phyloP scores from a whole-genome alignment of 2,797 vertebrate genomes.

The Myotis planiceps region DNA sequence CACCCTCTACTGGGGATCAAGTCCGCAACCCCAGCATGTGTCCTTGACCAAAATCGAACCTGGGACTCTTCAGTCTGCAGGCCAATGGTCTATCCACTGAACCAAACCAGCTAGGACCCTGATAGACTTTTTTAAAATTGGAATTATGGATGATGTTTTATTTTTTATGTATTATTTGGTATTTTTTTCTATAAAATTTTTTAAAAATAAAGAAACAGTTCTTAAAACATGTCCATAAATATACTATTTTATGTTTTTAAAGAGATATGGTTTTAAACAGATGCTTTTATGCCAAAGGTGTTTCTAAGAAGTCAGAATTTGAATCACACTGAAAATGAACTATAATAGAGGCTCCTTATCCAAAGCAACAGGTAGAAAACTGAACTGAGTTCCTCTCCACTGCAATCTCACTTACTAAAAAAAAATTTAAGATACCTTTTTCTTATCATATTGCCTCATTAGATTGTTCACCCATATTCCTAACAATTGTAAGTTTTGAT shows the following conservation, averaged over 20 bases:
- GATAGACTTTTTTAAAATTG: not conserved
- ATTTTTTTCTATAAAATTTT: conserved; percentile 31
- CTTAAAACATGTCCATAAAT: conserved; percentile 45
- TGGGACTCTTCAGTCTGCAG: no score
- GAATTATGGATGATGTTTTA: not conserved
- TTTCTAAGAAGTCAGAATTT: conserved; percentile 41
- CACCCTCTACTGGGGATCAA: no score
- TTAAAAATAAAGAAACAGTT: conserved; percentile 29
- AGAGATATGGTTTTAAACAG: not conserved
- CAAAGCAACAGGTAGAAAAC: not conserved
- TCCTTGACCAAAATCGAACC: no score
- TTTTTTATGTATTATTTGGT: not conserved
- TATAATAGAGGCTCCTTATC: not conserved
- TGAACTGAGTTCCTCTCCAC: not conserved
- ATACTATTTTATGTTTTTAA: not conserved
- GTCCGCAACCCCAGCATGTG: no score
- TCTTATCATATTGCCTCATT: not conserved
- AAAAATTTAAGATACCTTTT: conserved; percentile 7
- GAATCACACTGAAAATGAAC: conserved; percentile 12
- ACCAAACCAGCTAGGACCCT: not conserved
- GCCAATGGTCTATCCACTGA: no score
- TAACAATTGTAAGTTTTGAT: not conserved
- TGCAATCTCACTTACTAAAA: conserved; percentile 19
- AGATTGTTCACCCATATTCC: not conserved
- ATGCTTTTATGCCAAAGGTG: not conserved